Evolutionary conservation across 2,113 vertebrate genomes (phyloP).

Genomic region (Butorides virescens): DNA sequence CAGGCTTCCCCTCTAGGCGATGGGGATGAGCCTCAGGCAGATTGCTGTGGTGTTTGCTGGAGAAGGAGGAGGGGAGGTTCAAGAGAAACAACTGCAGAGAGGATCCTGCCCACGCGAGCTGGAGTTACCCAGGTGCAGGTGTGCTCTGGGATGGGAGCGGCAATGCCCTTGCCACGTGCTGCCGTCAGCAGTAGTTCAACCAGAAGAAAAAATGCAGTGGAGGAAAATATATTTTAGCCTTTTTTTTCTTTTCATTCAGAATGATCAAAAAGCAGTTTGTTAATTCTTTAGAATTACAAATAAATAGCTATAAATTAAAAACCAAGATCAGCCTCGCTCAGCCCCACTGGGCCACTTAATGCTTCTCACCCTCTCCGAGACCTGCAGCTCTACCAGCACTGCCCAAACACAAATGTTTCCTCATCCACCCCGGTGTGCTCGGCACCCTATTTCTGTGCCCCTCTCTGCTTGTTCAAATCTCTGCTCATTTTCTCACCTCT

Average conservation of each 20-base stretch:
- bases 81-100: neutral
- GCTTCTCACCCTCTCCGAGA: neutral
- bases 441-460: neutral
- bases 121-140: neutral
- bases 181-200: neutral
- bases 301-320: neutral
- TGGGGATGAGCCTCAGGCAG: neutral
- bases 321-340: neutral
- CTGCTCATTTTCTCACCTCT: neutral
- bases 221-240: neutral
- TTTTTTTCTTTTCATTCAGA: neutral
- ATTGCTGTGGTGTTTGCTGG: neutral
- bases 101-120: neutral
- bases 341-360: neutral
- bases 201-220: neutral
- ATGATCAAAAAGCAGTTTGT: neutral
- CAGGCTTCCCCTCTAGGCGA: neutral
- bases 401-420: neutral
- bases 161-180: neutral
- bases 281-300: neutral
- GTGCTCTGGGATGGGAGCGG: neutral
- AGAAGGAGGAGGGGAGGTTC: neutral
- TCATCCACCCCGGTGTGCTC: rapidly evolving
- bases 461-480: neutral
- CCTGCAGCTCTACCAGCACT: neutral